Evolutionary conservation across 2,113 vertebrate genomes (phyloP).

Genomic region (Crypturellus undulatus): DNA sequence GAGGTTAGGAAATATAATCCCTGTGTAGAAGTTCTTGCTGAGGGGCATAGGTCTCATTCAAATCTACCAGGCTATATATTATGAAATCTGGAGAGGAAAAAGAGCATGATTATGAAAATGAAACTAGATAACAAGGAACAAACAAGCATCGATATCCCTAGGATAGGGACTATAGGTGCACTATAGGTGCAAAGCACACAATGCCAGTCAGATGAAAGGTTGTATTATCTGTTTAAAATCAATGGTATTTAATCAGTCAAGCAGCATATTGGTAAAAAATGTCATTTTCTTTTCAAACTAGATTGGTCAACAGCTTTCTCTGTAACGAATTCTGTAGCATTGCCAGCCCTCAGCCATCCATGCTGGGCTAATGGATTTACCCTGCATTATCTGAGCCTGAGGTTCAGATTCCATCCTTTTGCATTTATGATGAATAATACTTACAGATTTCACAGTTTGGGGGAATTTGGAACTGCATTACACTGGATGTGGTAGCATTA

Average conservation of each 20-base stretch:
- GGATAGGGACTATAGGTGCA: not conserved
- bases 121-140: not conserved
- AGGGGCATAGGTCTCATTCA: not conserved
- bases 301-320: not conserved
- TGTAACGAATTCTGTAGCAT: not conserved
- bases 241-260: constrained; percentile 26
- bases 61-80: not conserved
- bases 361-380: not conserved
- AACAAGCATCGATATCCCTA: constrained; percentile 1
- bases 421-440: not conserved
- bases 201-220: not conserved
- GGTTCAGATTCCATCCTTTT: not conserved
- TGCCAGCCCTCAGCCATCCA: not conserved
- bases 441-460: not conserved
- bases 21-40: not conserved
- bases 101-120: constrained; percentile 7
- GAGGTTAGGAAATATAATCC: not conserved
- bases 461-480: not conserved
- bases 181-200: not conserved
- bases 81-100: not conserved
- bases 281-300: constrained; percentile 17
- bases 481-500: not conserved
- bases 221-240: constrained; percentile 28
- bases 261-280: not conserved
- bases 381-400: not conserved